These are phyloP conservation scores for Characodon lateralis DNA, from an alignment of 2,797 vertebrate species.

Conservation along the genomic window DNA sequence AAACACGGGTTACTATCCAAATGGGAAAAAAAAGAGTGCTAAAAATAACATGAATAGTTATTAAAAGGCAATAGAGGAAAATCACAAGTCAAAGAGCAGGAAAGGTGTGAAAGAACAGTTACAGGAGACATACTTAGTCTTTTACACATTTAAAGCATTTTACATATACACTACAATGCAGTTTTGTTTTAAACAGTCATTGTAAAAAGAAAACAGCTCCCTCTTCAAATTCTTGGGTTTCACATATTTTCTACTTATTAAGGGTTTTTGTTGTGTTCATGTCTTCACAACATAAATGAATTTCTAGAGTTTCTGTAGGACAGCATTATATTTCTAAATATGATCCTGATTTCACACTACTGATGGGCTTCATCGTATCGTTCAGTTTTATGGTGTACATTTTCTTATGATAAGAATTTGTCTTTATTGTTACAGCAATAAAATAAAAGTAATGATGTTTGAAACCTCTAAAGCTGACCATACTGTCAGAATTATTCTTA, in stretches of 20 bases:
- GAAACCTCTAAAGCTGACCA: too few species aligned
- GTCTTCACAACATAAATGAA: too few species aligned
- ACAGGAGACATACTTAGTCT: background rate
- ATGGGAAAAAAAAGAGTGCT: constrained; percentile 18
- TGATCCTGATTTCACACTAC: background rate
- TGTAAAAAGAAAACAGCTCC: background rate
- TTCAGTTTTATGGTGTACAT: too few species aligned
- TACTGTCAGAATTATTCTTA: too few species aligned
- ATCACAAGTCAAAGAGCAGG: constrained; percentile 28
- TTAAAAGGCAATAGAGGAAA: constrained; percentile 1
- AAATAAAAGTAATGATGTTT: too few species aligned
- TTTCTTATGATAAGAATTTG: too few species aligned
- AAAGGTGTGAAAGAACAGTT: constrained; percentile 2
- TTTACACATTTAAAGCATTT: constrained; percentile 20
- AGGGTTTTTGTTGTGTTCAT: background rate
- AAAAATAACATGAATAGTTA: constrained; percentile 1
- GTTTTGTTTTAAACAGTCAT: background rate
- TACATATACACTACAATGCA: background rate
- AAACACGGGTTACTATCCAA: constrained; percentile 75
- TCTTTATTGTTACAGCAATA: too few species aligned
- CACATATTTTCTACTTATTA: background rate
- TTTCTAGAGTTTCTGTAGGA: too few species aligned
- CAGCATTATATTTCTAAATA: too few species aligned
- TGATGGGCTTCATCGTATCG: too few species aligned
- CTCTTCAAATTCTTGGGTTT: background rate